A percentile compares a stretch with the other conserved stretches of the same genome.
Evolutionary conservation across 35 echinoderm and acorn worm genomes (phyloP).

Genomic region (Heliocidaris tuberculata): DNA sequence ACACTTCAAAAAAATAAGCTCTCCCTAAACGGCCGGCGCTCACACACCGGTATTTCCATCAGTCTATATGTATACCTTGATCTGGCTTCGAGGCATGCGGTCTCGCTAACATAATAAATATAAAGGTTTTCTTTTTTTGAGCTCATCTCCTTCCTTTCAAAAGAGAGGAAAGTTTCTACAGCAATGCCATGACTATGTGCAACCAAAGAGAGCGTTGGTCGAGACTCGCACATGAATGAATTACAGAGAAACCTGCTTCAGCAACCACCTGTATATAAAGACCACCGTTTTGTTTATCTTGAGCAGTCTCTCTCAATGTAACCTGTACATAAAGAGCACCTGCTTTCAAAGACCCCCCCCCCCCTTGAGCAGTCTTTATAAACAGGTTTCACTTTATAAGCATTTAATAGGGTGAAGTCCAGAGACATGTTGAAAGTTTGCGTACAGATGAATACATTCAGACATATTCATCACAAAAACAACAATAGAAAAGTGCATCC

Average conservation of each 20-base stretch:
- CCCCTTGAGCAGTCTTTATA: too few relatives aligned
- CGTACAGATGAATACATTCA: not conserved
- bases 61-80: not conserved
- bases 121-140: not conserved
- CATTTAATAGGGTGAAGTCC: not conserved
- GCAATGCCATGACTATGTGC: too few relatives aligned
- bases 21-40: not conserved
- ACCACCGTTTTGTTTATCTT: too few relatives aligned
- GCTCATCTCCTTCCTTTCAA: not conserved
- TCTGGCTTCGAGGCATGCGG: not conserved
- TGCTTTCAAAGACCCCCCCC: too few relatives aligned
- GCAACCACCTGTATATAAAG: too few relatives aligned
- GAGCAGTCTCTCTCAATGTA: too few relatives aligned
- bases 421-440: not conserved
- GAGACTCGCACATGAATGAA: not conserved
- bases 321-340: too few relatives aligned
- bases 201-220: not conserved
- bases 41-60: not conserved
- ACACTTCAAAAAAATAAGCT: not conserved
- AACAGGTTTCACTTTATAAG: not conserved
- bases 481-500: not conserved
- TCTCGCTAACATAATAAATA: not conserved
- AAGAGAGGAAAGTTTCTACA: not conserved
- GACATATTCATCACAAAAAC: not conserved
- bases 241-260: too few relatives aligned